Evolutionary conservation across 2,113 vertebrate genomes (phyloP), one percentile per base, ranked within the genome.

Genomic region (Athene cunicularia): DNA sequence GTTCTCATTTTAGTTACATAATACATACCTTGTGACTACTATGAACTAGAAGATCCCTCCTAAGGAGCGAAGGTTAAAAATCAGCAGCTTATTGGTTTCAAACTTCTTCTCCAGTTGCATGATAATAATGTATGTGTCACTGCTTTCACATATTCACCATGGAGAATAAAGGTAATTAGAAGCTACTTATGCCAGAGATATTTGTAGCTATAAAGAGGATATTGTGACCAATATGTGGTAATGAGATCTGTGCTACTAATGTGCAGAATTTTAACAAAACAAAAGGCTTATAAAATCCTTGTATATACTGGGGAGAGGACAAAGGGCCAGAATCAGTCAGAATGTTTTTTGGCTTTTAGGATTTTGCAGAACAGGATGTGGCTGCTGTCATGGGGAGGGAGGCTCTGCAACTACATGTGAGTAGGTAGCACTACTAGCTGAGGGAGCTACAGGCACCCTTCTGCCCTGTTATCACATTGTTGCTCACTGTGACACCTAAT

Each of bases 131-230:
- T 59, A 33, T 47, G 62, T 86, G 67, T 64, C 79, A 88, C 68
- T 66, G 71, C 68, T 63, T 81, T 84, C 56, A 63, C 39, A 37
- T 74, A 81, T 56, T 86, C 39, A 84, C 39, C 52, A 43, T 33
- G 30, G 72, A 94, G 52, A 91, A 87, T 64, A 91, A 91, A 91
- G n/a, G 60, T 82, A 87, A 93, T 91, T 79, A 93, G 80, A 72
- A 89, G 26, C 49, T 60, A 64, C 60, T 81, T 95, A 67, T 3
- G 56, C 23, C 56, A 79, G 66, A 94, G 72, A 52, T 87, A 79
- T 58, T 43, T 85, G 85, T 52, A 87, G 47, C 58, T 82, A 49
- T 79, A 75, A 91, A 93, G 58, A 90, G 49, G 52, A 52, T 72
- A 91, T 68, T 64, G 91, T 60, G 77, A 75, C 66, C 66, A 72